Evolutionary conservation across 2,797 vertebrate species (phyloP).

Genomic region (Lutjanus argentimaculatus): DNA sequence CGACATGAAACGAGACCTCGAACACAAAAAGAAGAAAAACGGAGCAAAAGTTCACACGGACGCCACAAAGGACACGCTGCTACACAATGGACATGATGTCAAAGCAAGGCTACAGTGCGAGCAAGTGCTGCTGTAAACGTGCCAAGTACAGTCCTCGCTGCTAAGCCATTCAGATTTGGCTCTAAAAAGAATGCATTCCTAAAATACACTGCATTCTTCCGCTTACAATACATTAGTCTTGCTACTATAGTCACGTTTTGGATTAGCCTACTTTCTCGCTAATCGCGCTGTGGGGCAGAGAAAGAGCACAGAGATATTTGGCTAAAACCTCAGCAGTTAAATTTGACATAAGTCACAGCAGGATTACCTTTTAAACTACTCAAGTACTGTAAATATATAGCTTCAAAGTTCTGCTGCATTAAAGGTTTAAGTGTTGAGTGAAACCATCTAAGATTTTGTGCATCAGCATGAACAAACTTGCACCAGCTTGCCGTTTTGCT

Average conservation of each 20-base stretch:
- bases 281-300: slow-evolving; percentile 29
- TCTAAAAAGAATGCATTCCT: slow-evolving; percentile 62
- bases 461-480: slow-evolving; percentile 15
- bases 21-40: not conserved
- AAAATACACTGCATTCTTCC: slow-evolving; percentile 69
- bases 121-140: slow-evolving; percentile 27
- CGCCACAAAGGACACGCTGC: slow-evolving; percentile 21
- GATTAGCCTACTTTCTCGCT: slow-evolving; percentile 71
- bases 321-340: slow-evolving; percentile 27
- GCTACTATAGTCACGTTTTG: slow-evolving; percentile 59
- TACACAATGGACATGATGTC: slow-evolving; percentile 39
- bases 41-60: slow-evolving; percentile 23
- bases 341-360: slow-evolving; percentile 38
- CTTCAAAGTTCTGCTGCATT: slow-evolving; percentile 1
- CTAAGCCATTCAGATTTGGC: slow-evolving; percentile 44
- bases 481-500: slow-evolving; percentile 5
- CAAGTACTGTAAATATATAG: slow-evolving; percentile 13
- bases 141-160: slow-evolving; percentile 42
- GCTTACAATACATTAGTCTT: slow-evolving; percentile 64
- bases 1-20: slow-evolving; percentile 39
- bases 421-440: not conserved
- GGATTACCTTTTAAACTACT: slow-evolving; percentile 43
- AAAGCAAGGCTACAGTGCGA: slow-evolving; percentile 6
- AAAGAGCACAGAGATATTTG: slow-evolving; percentile 44
- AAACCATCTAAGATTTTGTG: not conserved